These are phyloP conservation scores for Strigamia crassipes DNA, from an alignment of 2,888 invertebrate genomes.

Conservation along the genomic window DNA sequence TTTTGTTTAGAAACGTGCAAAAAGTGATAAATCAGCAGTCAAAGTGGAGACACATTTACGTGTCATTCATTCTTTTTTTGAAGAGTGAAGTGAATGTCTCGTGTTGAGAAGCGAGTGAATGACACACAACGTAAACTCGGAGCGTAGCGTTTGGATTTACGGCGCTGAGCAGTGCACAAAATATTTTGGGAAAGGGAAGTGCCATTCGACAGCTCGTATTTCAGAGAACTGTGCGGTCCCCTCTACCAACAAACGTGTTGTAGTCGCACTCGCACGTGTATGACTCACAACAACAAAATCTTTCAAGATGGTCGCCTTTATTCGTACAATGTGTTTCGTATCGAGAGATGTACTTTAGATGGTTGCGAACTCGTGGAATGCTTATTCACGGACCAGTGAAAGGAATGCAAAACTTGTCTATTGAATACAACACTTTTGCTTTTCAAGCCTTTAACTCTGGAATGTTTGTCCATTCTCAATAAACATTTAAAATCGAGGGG, in stretches of 20 bases:
- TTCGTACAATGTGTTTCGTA: not conserved
- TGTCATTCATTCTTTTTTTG: not conserved
- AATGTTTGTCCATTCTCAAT: slow-evolving; percentile 45
- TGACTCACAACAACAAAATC: not conserved
- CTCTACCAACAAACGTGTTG: not conserved
- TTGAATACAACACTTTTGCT: slow-evolving; percentile 27
- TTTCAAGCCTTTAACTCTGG: slow-evolving; percentile 12
- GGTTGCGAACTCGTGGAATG: slow-evolving; percentile 4
- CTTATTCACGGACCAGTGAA: not conserved
- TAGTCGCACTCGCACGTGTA: not conserved
- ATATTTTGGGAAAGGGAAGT: slow-evolving; percentile 48
- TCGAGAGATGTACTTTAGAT: too few species aligned
- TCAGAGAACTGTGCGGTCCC: slow-evolving; percentile 3
- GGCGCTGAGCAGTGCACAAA: slow-evolving; percentile 45
- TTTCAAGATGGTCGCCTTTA: not conserved
- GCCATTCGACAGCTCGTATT: slow-evolving; percentile 47
- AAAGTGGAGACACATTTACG: slow-evolving; percentile 13
- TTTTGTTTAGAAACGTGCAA: slow-evolving; percentile 7
- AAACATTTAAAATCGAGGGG: slow-evolving; percentile 46
- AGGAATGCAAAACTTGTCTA: slow-evolving; percentile 31
- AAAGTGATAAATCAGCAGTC: slow-evolving; percentile 12
- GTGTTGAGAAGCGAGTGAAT: slow-evolving; percentile 25
- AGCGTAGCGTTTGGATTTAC: slow-evolving; percentile 29
- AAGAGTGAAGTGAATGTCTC: not conserved
- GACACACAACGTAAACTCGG: slow-evolving; percentile 35